phyloP scores from a whole-genome alignment of 2,797 vertebrate species.

The Enteromius fasciolatus region DNA sequence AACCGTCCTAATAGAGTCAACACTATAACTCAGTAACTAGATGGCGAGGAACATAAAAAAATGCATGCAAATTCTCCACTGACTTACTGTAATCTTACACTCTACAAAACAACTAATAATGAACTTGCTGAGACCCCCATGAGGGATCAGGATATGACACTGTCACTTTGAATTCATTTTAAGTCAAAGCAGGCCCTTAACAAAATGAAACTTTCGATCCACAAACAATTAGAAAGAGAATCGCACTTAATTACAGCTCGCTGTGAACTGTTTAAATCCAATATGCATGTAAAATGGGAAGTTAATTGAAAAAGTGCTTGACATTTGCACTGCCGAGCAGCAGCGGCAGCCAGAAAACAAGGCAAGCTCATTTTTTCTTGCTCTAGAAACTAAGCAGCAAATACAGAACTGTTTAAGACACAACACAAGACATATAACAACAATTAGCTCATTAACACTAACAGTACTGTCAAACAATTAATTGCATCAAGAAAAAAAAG shows the following conservation, averaged over 20 bases:
- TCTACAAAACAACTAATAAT: slow-evolving; percentile 22
- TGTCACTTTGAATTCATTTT: slow-evolving; percentile 8
- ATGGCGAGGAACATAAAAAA: slow-evolving; percentile 42
- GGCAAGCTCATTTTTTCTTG: slow-evolving; percentile 7
- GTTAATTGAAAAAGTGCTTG: slow-evolving; percentile 46
- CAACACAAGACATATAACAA: background rate
- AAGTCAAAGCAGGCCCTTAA: slow-evolving; percentile 11
- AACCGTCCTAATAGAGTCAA: slow-evolving; percentile 57
- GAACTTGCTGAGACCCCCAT: background rate
- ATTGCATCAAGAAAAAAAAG: background rate
- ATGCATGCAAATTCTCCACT: slow-evolving; percentile 24
- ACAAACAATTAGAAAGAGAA: slow-evolving; percentile 36
- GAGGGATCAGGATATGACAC: slow-evolving; percentile 8
- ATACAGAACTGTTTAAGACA: background rate
- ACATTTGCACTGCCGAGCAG: slow-evolving; percentile 16
- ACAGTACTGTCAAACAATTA: background rate
- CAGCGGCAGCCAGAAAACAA: background rate
- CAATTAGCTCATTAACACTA: background rate
- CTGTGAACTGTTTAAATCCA: slow-evolving; percentile 23
- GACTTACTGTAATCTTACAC: background rate
- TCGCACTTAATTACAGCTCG: slow-evolving; percentile 26
- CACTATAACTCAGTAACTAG: slow-evolving; percentile 59
- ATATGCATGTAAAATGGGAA: slow-evolving; percentile 23
- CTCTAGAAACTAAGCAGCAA: slow-evolving; percentile 1
- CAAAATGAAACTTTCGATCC: slow-evolving; percentile 18